Percentiles rank a stretch among this genome's conserved stretches.
phyloP scores from a whole-genome alignment of 1,140 invertebrate species.

The Sinella curviseta region DNA sequence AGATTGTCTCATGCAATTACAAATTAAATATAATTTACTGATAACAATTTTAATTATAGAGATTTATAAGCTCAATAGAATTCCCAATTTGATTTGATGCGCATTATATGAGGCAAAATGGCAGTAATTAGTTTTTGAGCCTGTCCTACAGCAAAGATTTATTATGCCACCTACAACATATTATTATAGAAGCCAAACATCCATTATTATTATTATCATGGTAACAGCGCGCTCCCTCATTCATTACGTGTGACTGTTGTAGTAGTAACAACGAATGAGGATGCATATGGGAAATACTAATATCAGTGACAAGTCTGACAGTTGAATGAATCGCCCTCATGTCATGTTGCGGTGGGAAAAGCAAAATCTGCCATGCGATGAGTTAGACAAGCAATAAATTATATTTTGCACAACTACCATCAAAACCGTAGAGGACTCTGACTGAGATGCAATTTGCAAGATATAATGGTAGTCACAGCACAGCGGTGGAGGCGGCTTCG shows the following conservation, averaged over 20 bases:
- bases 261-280: no score
- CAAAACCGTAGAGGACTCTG: no score
- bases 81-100: neutral
- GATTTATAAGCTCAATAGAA: neutral
- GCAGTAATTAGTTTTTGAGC: neutral
- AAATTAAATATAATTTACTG: neutral
- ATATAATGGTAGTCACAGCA: no score
- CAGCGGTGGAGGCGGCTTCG: no score
- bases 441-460: no score
- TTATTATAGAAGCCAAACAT: no score
- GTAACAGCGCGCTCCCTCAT: no score
- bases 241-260: no score
- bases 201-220: no score
- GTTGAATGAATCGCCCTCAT: neutral
- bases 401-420: neutral
- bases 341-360: neutral
- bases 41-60: neutral
- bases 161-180: no score
- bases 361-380: neutral
- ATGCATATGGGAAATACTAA: no score
- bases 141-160: neutral
- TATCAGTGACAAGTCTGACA: neutral
- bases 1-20: no score
- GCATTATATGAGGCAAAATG: neutral
- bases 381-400: neutral